These are phyloP conservation scores for Xestia xanthographa DNA, from an alignment of 2,888 invertebrate species.

Conservation along the genomic window DNA sequence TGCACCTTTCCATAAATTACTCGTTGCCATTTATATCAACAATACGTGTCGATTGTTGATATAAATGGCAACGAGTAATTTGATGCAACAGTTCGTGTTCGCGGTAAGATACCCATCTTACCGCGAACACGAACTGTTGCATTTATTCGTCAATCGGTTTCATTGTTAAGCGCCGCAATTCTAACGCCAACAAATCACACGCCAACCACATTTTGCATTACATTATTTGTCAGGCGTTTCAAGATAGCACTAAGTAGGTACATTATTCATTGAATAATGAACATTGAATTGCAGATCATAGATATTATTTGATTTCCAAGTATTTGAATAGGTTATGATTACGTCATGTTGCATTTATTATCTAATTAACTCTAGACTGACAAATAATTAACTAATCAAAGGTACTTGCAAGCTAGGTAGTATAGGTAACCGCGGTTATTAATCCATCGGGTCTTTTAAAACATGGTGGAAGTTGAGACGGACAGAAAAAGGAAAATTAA, in stretches of 20 bases:
- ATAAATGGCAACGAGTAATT: too few species aligned
- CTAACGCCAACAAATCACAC: conserved; percentile 44
- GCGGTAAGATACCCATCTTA: too few species aligned
- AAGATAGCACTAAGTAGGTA: neutral
- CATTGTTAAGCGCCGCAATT: conserved; percentile 49
- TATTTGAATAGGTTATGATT: conserved; percentile 8
- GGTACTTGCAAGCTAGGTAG: neutral
- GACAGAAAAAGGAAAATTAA: neutral
- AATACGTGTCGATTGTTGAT: conserved; percentile 20
- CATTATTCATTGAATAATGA: conserved; percentile 10
- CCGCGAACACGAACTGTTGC: conserved; percentile 8
- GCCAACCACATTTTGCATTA: conserved; percentile 53
- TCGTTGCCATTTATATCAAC: conserved; percentile 23
- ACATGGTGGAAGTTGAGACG: neutral
- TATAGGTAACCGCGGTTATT: neutral
- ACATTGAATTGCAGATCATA: conserved; percentile 2
- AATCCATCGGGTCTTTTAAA: neutral
- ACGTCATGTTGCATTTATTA: conserved; percentile 1
- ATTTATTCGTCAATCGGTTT: conserved; percentile 19
- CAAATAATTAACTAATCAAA: neutral
- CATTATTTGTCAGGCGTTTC: conserved; percentile 63
- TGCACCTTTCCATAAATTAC: conserved; percentile 26
- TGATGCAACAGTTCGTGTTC: too few species aligned
- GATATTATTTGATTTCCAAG: neutral
- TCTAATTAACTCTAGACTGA: neutral